phyloP scores from a whole-genome alignment of 2,888 invertebrate genomes.

The Tinea semifulvella region DNA sequence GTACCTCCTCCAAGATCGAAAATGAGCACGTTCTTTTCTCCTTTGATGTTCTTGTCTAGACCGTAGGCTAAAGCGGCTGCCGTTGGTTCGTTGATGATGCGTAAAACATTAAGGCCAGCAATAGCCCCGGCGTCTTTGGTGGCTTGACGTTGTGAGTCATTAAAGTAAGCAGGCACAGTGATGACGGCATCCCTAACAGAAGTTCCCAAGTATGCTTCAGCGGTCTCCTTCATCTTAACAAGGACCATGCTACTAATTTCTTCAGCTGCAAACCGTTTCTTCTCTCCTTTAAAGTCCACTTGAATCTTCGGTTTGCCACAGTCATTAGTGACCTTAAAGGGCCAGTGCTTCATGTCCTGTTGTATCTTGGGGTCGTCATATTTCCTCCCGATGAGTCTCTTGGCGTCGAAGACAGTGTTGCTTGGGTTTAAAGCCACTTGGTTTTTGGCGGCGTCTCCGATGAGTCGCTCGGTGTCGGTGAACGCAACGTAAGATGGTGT shows the following conservation, averaged over 20 bases:
- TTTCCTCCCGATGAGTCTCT: slow-evolving; percentile 82
- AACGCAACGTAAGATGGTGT: slow-evolving; percentile 72
- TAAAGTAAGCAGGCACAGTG: slow-evolving; percentile 84
- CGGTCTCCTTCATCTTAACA: slow-evolving; percentile 66
- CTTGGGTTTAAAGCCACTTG: slow-evolving; percentile 73
- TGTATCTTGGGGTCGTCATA: slow-evolving; percentile 79
- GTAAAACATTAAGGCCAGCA: slow-evolving; percentile 78
- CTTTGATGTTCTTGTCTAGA: slow-evolving; percentile 84
- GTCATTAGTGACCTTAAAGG: slow-evolving; percentile 76
- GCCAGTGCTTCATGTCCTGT: slow-evolving; percentile 84
- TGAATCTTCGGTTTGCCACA: slow-evolving; percentile 72
- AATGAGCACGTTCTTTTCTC: slow-evolving; percentile 54
- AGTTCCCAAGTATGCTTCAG: slow-evolving; percentile 67
- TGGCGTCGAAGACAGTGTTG: slow-evolving; percentile 83
- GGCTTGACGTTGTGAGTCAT: slow-evolving; percentile 77
- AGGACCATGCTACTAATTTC: slow-evolving; percentile 76
- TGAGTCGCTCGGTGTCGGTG: slow-evolving; percentile 63
- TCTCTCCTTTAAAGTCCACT: slow-evolving; percentile 70
- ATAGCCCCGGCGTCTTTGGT: slow-evolving; percentile 84
- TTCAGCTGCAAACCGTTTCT: slow-evolving; percentile 72
- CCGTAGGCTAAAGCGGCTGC: slow-evolving; percentile 94
- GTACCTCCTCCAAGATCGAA: slow-evolving; percentile 65
- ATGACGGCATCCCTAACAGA: slow-evolving; percentile 75
- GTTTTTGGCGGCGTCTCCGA: slow-evolving; percentile 68
- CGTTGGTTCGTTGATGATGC: slow-evolving; percentile 89